phyloP scores from a whole-genome alignment of 2,888 invertebrate genomes.

The Pyrrhopygopsis socrates region DNA sequence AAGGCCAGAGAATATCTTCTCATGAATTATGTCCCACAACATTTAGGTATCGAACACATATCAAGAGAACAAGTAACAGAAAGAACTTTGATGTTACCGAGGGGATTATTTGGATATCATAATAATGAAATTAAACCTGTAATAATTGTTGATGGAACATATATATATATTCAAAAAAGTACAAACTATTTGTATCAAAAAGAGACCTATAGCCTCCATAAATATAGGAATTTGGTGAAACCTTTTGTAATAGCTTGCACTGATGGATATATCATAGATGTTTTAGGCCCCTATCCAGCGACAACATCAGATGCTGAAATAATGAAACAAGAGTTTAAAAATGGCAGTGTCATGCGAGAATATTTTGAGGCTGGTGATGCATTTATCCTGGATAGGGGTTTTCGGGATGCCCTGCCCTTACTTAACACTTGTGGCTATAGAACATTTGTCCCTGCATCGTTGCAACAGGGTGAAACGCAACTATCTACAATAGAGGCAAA shows the following conservation, averaged over 20 bases:
- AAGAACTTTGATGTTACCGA: slow-evolving; percentile 66
- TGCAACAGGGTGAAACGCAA: neutral
- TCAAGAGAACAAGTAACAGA: slow-evolving; percentile 45
- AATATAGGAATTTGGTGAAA: slow-evolving; percentile 63
- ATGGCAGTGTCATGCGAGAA: neutral
- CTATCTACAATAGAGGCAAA: neutral
- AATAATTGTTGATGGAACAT: slow-evolving; percentile 68
- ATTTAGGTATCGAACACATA: slow-evolving; percentile 61
- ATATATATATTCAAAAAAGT: slow-evolving; percentile 74
- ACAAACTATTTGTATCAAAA: slow-evolving; percentile 72
- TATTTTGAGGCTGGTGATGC: slow-evolving; percentile 33
- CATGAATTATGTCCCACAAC: slow-evolving; percentile 42
- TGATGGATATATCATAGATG: slow-evolving; percentile 70
- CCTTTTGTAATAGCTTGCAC: slow-evolving; percentile 64
- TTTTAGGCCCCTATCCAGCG: slow-evolving; percentile 61
- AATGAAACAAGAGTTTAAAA: neutral
- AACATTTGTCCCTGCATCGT: slow-evolving; percentile 22
- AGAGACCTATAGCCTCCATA: slow-evolving; percentile 67
- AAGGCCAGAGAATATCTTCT: slow-evolving; percentile 38
- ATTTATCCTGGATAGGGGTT: slow-evolving; percentile 37
- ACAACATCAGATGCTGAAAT: slow-evolving; percentile 58
- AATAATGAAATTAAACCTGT: slow-evolving; percentile 55
- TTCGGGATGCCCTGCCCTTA: slow-evolving; percentile 1
- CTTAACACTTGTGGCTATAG: neutral
- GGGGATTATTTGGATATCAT: slow-evolving; percentile 51